These are phyloP conservation scores for Turritopsis rubra DNA, from an alignment of 30 jellyfish, hydroid and myxozoan genomes.

Conservation along the genomic window DNA sequence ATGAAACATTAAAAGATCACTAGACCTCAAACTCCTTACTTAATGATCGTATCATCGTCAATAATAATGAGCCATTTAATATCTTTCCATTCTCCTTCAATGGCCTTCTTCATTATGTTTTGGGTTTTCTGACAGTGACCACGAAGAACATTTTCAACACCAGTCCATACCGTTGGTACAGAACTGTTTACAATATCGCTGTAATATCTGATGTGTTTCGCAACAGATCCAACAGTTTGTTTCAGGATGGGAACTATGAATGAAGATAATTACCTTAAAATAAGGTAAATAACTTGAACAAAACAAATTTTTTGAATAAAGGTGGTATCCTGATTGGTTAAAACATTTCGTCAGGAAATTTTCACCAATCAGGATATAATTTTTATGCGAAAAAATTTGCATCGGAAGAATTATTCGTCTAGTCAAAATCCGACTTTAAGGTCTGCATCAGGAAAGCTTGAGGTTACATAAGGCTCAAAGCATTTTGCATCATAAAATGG, in stretches of 20 bases:
- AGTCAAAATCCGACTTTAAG: too few relatives aligned
- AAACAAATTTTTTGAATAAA: too few relatives aligned
- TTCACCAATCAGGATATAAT: too few relatives aligned
- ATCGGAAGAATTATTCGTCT: too few relatives aligned
- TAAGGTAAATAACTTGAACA: too few relatives aligned
- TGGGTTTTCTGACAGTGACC: constrained; percentile 88
- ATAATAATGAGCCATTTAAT: constrained; percentile 79
- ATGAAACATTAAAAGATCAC: not conserved
- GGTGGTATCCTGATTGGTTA: too few relatives aligned
- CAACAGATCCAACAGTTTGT: constrained; percentile 64
- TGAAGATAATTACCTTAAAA: too few relatives aligned
- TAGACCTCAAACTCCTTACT: constrained; percentile 24
- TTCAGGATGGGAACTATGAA: constrained; percentile 52
- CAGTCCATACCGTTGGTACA: constrained; percentile 80
- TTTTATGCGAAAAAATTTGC: too few relatives aligned
- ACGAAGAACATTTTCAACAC: constrained; percentile 63
- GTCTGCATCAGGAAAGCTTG: too few relatives aligned
- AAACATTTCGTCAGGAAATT: too few relatives aligned
- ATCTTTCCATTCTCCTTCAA: constrained; percentile 12
- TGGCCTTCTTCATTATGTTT: constrained; percentile 40
- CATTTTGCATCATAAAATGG: too few relatives aligned
- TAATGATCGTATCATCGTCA: constrained; percentile 93
- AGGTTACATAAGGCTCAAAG: too few relatives aligned
- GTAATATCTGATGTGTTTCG: constrained; percentile 63
- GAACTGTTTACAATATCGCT: constrained; percentile 57